These are phyloP conservation scores for Leptodactylus fallax DNA, from an alignment of 2,797 vertebrate genomes.

Conservation along the genomic window DNA sequence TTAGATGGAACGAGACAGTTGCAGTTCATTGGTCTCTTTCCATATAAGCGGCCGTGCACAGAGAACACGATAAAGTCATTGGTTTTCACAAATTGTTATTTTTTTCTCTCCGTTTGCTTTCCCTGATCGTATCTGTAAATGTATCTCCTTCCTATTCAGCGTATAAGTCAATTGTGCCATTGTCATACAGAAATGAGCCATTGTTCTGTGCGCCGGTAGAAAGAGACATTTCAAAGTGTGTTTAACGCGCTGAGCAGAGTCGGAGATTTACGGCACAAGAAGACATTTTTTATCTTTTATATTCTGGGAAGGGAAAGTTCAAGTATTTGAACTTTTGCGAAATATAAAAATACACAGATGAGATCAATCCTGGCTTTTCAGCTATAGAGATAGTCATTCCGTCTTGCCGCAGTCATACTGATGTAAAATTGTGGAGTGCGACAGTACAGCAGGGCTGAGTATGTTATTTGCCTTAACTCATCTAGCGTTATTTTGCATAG, in stretches of 20 bases:
- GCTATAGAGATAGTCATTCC: background rate
- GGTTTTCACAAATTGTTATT: conserved; percentile 61
- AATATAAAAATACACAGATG: background rate
- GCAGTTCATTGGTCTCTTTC: conserved; percentile 46
- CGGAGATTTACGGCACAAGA: conserved; percentile 42
- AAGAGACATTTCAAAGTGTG: conserved; percentile 44
- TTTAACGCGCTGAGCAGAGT: conserved; percentile 40
- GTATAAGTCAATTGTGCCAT: conserved; percentile 60
- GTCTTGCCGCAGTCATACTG: background rate
- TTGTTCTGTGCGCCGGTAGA: conserved; percentile 32
- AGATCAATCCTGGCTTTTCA: background rate
- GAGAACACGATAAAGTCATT: conserved; percentile 45
- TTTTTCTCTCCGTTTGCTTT: conserved; percentile 37
- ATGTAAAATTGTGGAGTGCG: too few species aligned
- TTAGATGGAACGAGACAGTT: background rate
- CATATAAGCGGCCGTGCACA: conserved; percentile 27
- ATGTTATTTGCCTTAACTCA: background rate
- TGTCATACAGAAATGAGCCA: conserved; percentile 58
- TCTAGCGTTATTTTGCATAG: too few species aligned
- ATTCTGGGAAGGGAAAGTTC: conserved; percentile 19
- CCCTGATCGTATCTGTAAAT: conserved; percentile 17
- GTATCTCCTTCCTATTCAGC: conserved; percentile 45
- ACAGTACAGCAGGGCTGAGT: background rate
- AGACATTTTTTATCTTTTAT: conserved; percentile 28
- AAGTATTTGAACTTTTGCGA: conserved; percentile 26